phyloP scores from a whole-genome alignment of 2,797 vertebrate species.

The Ctenochaetus hawaiiensis region DNA sequence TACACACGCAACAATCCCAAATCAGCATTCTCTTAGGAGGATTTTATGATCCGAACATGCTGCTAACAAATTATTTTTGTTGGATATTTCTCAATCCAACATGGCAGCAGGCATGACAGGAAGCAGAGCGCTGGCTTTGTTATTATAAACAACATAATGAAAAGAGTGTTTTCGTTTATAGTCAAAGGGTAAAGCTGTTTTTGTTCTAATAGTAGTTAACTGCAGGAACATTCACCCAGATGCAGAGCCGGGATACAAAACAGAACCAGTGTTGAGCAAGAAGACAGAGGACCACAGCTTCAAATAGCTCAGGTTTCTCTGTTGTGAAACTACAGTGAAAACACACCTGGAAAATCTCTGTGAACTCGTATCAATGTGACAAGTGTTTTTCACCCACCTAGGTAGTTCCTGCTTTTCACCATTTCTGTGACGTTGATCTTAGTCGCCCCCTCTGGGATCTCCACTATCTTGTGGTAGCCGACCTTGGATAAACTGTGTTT shows the following conservation, averaged over 20 bases:
- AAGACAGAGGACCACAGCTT: background rate
- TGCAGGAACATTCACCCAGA: background rate
- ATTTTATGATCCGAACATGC: no score
- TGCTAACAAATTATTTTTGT: no score
- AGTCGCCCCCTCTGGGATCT: constrained; percentile 97
- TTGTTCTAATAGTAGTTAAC: background rate
- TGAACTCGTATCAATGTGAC: background rate
- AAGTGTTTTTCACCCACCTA: constrained; percentile 87
- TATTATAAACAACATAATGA: no score
- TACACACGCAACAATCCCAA: no score
- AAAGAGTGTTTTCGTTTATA: no score
- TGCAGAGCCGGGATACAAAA: constrained; percentile 1
- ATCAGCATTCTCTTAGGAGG: no score
- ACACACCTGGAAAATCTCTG: background rate
- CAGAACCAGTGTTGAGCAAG: background rate
- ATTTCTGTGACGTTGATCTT: constrained; percentile 98
- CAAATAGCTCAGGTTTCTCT: background rate
- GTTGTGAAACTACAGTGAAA: background rate
- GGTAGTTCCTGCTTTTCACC: constrained; percentile 97
- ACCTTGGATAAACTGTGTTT: constrained; percentile 91
- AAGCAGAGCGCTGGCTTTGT: no score
- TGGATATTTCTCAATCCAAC: no score
- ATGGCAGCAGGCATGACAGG: no score
- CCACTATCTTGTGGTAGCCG: constrained; percentile 97
- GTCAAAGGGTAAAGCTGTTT: background rate